Evolutionary conservation across 2,797 vertebrate genomes (phyloP).

Genomic region (Chloroceryle inda): DNA sequence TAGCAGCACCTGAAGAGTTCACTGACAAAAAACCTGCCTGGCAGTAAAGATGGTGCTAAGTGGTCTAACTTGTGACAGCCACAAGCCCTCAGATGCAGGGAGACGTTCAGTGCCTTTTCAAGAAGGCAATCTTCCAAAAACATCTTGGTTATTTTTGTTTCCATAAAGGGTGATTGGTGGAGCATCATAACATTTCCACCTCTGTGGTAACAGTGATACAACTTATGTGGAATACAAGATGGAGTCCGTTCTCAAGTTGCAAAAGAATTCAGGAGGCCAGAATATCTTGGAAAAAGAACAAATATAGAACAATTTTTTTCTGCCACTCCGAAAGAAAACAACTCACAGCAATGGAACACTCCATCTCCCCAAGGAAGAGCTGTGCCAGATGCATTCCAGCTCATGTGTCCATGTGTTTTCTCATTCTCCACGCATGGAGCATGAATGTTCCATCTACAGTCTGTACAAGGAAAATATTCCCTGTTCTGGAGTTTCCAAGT

Average conservation of each 20-base stretch:
- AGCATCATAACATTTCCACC: not conserved
- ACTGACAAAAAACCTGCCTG: not conserved
- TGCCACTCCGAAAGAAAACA: conserved; percentile 57
- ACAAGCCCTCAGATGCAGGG: not conserved
- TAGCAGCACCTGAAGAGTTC: not conserved
- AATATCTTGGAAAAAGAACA: conserved; percentile 42
- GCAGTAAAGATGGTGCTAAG: not conserved
- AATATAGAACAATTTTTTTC: conserved; percentile 32
- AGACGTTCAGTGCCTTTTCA: not conserved
- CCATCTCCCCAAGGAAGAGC: conserved; percentile 52
- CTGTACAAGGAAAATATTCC: not conserved
- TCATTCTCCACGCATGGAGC: conserved; percentile 1
- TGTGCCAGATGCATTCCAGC: conserved; percentile 39
- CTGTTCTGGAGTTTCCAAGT: not conserved
- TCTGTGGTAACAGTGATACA: not conserved
- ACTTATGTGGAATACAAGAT: not conserved
- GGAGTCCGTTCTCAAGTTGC: conserved; percentile 3
- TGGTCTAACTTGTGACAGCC: not conserved
- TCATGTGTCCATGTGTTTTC: conserved; percentile 11
- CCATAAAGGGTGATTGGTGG: not conserved
- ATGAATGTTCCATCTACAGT: conserved; percentile 20
- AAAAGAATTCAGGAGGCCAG: conserved; percentile 29
- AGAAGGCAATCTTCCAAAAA: not conserved
- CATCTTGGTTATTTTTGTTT: not conserved
- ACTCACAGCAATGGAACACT: conserved; percentile 57